Evolutionary conservation across 2,888 invertebrate genomes (phyloP), one percentile per base, ranked within the genome.

Genomic region (Chesias legatella): DNA sequence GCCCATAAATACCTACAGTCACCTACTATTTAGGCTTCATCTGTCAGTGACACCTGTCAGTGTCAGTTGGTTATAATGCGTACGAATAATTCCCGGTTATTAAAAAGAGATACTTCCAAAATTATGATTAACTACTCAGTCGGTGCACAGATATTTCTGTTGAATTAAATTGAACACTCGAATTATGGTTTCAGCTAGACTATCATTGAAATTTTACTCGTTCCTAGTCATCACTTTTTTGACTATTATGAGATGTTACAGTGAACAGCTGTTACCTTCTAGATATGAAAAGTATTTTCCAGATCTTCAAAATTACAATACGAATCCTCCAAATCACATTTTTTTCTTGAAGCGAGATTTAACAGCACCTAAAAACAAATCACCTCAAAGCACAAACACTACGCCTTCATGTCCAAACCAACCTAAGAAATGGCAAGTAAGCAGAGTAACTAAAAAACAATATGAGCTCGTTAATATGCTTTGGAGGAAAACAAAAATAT

Each of bases 401-500:
- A 30, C 43, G 6, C 7, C 34, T 8, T 29, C 30, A 7, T 1
- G 24, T 7, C 9, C 20, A 9, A 37, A 7, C 23, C 23, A 25
- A n/a, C 32, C 13, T 2, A 72, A 63, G 45, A 76, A 69, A 46
- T 67, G 66, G 70, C 64, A 71, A 53, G 64, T 68, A 4, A 66
- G 62, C 8, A 67, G 70, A 66, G 63, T 73, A 2, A 77, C 66
- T 21, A 61, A 62, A 41, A 78, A 75, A 37, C 75, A 79, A 36
- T 75, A 76, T 59, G 76, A 78, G 65, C 67, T 81, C 24, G 58
- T 81, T 5, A 80, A 82, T 40, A 66, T 80, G 62, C 52, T 80
- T 1, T 73, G 75, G 74, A 72, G 70, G 38, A 82, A 73, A 60
- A 75, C 73, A 5, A 79, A 76, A 44, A 53, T 68, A 43, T 71